phyloP scores from a whole-genome alignment of 2,797 vertebrate genomes.

The Amblyraja radiata region DNA sequence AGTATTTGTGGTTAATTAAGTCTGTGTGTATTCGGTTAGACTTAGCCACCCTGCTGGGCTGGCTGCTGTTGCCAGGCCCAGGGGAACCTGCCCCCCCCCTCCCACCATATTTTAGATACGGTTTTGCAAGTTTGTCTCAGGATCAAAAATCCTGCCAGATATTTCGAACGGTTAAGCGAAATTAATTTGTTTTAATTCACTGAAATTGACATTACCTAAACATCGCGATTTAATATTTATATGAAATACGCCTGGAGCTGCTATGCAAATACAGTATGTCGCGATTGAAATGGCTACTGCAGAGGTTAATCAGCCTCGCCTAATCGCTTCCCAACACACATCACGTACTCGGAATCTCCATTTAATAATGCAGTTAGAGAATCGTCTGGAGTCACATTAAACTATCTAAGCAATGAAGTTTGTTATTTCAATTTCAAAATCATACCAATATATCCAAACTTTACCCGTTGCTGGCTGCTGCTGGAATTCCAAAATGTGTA shows the following conservation, averaged over 20 bases:
- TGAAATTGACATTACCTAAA: not conserved
- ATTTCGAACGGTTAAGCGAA: not conserved
- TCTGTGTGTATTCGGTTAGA: constrained; percentile 4
- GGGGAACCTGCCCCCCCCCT: too few species aligned
- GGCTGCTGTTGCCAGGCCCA: not conserved
- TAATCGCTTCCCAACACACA: constrained; percentile 34
- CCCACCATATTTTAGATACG: not conserved
- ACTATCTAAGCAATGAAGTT: not conserved
- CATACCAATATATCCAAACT: constrained; percentile 8
- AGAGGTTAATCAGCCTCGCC: constrained; percentile 24
- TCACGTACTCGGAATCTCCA: constrained; percentile 20
- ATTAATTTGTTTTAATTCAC: not conserved
- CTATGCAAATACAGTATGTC: not conserved
- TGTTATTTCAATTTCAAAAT: constrained; percentile 24
- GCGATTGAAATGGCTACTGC: constrained; percentile 20
- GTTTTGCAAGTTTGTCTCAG: not conserved
- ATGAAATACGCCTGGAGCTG: not conserved
- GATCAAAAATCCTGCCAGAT: too few species aligned
- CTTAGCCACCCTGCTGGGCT: not conserved
- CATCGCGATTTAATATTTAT: not conserved
- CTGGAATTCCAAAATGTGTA: not conserved
- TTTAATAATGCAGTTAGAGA: not conserved
- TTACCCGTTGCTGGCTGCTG: not conserved
- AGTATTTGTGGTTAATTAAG: not conserved
- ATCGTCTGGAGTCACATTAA: not conserved